Conservation (phyloP, 2,888 invertebrate genomes). For the Heliconius erato region DNA sequence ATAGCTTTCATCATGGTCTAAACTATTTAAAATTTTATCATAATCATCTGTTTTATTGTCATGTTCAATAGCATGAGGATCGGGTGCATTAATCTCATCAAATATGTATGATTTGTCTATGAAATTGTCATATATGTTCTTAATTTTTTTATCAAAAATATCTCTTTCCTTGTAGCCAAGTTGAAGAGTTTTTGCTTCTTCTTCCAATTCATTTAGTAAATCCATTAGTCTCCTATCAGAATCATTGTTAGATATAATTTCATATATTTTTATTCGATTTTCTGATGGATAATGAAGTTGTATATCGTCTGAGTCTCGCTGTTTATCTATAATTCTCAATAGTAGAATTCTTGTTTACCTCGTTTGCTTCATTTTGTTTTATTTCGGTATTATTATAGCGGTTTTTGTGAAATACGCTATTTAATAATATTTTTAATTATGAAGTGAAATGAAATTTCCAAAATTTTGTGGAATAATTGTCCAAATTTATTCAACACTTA, state of each 20-base stretch:
- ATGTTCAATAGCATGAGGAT: background rate
- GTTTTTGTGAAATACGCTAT: no score
- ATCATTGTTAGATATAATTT: slow-evolving; percentile 54
- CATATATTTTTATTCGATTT: slow-evolving; percentile 3
- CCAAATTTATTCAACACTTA: no score
- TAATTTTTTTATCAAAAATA: slow-evolving; percentile 68
- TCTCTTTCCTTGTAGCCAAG: slow-evolving; percentile 64
- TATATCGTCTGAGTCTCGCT: background rate
- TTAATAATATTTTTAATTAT: no score
- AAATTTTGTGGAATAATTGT: no score
- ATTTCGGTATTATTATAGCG: background rate
- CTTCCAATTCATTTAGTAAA: slow-evolving; percentile 69
- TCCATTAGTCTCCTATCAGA: slow-evolving; percentile 64
- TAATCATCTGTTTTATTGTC: slow-evolving; percentile 9
- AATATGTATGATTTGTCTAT: slow-evolving; percentile 26
- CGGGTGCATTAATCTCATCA: background rate
- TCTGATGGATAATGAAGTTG: background rate
- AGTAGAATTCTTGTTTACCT: background rate
- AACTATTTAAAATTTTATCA: slow-evolving; percentile 11
- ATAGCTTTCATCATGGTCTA: background rate
- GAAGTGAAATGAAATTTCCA: no score
- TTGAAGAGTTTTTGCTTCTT: slow-evolving; percentile 68
- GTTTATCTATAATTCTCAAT: background rate
- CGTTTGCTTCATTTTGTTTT: background rate
- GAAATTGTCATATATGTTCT: slow-evolving; percentile 65